Conservation (phyloP, 2,888 invertebrate genomes). For the Hyposoter didymator region DNA sequence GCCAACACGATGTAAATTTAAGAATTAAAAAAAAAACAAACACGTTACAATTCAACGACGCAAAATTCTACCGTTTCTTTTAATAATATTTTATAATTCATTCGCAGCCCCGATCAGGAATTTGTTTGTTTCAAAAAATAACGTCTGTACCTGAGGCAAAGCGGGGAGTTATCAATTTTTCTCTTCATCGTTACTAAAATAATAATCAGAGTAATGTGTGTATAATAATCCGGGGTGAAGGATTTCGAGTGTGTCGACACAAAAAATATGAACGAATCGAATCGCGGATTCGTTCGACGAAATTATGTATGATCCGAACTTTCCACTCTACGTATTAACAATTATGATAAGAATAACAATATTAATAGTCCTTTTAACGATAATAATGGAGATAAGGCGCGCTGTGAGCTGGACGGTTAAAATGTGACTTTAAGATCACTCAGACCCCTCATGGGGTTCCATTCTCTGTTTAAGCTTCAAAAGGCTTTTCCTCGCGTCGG, state of each 20-base stretch:
- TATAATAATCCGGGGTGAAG: not conserved
- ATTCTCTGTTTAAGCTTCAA: constrained; percentile 12
- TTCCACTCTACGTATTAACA: constrained; percentile 9
- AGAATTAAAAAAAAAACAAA: not conserved
- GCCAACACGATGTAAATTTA: not conserved
- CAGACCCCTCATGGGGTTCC: constrained; percentile 48
- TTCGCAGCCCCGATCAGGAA: constrained; percentile 63
- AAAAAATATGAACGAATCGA: not conserved
- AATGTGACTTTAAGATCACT: constrained; percentile 19
- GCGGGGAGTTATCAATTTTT: constrained; percentile 30
- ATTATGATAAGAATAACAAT: constrained; percentile 13
- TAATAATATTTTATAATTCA: constrained; percentile 2
- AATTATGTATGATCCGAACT: not conserved
- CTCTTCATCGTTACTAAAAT: constrained; percentile 11
- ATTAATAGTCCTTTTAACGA: not conserved
- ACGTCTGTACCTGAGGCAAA: constrained; percentile 44
- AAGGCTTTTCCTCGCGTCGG: not conserved
- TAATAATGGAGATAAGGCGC: constrained; percentile 33
- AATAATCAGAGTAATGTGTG: not conserved
- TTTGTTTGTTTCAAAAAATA: constrained; percentile 63
- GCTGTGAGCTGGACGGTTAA: constrained; percentile 49
- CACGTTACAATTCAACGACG: not conserved
- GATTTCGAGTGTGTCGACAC: not conserved
- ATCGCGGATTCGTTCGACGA: not conserved
- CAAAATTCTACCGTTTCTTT: not conserved